Conservation (phyloP, 1,140 invertebrate species). For the Psilanteris sp. region DNA sequence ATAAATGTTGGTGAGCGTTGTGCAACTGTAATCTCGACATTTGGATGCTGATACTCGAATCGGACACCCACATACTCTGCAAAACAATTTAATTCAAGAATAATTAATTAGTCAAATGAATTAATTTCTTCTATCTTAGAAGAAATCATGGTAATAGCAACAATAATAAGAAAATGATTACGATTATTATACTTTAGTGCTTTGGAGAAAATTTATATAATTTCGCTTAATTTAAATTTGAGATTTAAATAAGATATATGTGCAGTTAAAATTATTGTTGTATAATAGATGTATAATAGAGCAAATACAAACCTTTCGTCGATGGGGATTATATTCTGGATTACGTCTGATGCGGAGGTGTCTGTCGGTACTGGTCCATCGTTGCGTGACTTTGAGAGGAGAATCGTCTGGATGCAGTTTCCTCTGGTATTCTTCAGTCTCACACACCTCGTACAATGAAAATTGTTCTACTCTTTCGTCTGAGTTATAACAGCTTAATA, state of each 20-base stretch:
- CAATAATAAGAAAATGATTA: too few relatives aligned
- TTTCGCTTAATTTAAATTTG: too few relatives aligned
- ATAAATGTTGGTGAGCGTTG: slow-evolving; percentile 44
- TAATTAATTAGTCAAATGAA: too few relatives aligned
- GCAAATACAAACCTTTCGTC: slow-evolving; percentile 78
- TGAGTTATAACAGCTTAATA: slow-evolving; percentile 92
- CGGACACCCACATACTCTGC: slow-evolving; percentile 79
- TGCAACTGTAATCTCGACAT: slow-evolving; percentile 76
- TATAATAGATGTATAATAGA: too few relatives aligned
- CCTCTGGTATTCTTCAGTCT: slow-evolving; percentile 88
- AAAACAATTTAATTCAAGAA: too few relatives aligned
- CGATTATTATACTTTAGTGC: too few relatives aligned
- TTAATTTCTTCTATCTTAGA: too few relatives aligned
- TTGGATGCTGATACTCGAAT: slow-evolving; percentile 75
- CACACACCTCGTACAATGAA: slow-evolving; percentile 91
- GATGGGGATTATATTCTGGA: slow-evolving; percentile 85
- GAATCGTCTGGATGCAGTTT: slow-evolving; percentile 92
- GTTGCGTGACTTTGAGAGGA: slow-evolving; percentile 89
- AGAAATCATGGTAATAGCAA: too few relatives aligned
- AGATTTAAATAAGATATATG: neutral
- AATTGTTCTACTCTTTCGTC: slow-evolving; percentile 91
- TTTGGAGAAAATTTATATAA: too few relatives aligned
- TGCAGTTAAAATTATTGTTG: too few relatives aligned
- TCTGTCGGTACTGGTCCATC: slow-evolving; percentile 85
- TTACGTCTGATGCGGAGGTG: slow-evolving; percentile 89